phyloP scores from a whole-genome alignment of 2,888 invertebrate genomes.

The Caenorhabditis sp. region DNA sequence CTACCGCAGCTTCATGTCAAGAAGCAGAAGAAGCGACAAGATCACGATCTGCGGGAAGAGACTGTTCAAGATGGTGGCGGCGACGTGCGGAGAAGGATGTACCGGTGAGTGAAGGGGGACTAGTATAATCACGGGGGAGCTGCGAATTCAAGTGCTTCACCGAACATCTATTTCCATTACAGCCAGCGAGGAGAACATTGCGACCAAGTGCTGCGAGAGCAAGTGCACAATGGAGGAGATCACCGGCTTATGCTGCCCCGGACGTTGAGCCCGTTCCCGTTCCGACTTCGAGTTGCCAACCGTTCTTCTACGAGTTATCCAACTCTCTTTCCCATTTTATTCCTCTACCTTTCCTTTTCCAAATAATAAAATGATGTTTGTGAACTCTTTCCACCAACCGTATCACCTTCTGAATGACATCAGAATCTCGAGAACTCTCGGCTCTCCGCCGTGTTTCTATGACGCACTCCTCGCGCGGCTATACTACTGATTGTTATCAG shows the following conservation, averaged over 20 bases:
- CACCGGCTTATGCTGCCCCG: conserved; percentile 20
- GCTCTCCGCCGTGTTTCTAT: too few species aligned
- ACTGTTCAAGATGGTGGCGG: conserved; percentile 37
- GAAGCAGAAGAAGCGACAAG: conserved; percentile 11
- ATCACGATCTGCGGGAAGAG: conserved; percentile 26
- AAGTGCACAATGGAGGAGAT: conserved; percentile 46
- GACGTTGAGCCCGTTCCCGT: not conserved
- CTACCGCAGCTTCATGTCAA: not conserved
- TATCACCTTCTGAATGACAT: not conserved
- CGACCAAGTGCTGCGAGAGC: conserved; percentile 18
- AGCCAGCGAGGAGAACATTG: conserved; percentile 25
- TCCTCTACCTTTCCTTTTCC: not conserved
- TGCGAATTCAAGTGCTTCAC: not conserved
- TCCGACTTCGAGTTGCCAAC: conserved; percentile 20
- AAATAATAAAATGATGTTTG: conserved; percentile 13
- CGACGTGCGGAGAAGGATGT: conserved; percentile 35
- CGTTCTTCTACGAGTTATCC: conserved; percentile 18
- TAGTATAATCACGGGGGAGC: not conserved
- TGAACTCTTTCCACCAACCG: too few species aligned
- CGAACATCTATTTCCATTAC: not conserved
- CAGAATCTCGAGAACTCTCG: too few species aligned
- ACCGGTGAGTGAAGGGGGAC: conserved; percentile 20
- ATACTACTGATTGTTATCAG: not conserved
- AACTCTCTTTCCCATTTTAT: not conserved
- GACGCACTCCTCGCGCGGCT: too few species aligned